Conservation (phyloP, 1,140 invertebrate species). For the Panulirus ornatus region DNA sequence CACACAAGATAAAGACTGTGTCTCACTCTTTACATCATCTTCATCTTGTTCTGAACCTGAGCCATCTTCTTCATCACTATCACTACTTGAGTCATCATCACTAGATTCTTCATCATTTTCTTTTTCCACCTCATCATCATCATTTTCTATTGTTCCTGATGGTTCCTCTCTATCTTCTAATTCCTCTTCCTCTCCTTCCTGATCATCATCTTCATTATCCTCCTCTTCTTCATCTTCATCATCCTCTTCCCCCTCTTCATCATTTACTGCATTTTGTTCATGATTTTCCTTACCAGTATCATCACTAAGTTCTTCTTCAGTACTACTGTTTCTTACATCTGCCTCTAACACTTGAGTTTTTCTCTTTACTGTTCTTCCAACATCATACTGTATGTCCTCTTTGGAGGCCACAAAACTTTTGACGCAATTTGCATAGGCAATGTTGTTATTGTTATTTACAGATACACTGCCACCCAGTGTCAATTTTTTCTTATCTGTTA, state of each 20-base stretch:
- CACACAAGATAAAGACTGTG: background rate
- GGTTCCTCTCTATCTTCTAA: background rate
- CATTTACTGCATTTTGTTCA: background rate
- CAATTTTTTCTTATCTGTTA: conserved; percentile 28
- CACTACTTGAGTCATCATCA: conserved; percentile 37
- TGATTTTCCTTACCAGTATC: background rate
- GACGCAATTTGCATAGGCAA: conserved; percentile 34
- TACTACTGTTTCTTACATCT: conserved; percentile 26
- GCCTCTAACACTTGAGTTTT: background rate
- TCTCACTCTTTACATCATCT: conserved; percentile 19
- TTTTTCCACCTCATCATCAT: conserved; percentile 5
- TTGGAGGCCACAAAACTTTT: background rate
- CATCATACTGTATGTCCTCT: background rate
- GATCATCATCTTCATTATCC: conserved; percentile 29
- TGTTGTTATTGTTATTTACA: conserved; percentile 55
- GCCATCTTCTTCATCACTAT: conserved; percentile 40
- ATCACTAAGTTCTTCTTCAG: conserved; percentile 20
- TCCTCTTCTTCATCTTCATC: background rate
- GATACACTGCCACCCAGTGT: background rate
- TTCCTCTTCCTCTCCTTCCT: conserved; percentile 30
- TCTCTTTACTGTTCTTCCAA: background rate
- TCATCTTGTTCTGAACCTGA: conserved; percentile 22
- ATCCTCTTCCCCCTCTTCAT: conserved; percentile 24
- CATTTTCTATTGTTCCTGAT: background rate
- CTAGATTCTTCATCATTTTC: conserved; percentile 21